A percentile compares a stretch with the other conserved stretches of the same genome.
phyloP scores from a whole-genome alignment of 1,140 invertebrate species.

The Plodia interpunctella region DNA sequence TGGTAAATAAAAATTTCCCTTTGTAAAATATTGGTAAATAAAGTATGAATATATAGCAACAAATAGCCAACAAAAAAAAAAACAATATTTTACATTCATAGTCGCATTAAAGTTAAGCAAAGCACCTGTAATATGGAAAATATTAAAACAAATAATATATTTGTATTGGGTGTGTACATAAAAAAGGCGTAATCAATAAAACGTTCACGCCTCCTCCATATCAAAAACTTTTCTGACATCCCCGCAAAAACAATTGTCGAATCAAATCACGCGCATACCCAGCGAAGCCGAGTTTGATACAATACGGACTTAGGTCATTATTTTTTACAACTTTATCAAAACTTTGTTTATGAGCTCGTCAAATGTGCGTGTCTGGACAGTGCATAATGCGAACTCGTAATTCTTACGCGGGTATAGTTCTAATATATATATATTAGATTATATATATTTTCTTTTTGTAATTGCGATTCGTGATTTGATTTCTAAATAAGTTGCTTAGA shows the following conservation, averaged over 20 bases:
- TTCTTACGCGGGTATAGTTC: neutral
- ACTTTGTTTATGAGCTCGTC: constrained; percentile 4
- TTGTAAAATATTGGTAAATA: too few species aligned
- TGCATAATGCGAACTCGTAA: neutral
- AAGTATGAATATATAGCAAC: too few species aligned
- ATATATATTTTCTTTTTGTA: neutral
- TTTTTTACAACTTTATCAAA: constrained; percentile 11
- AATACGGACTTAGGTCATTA: neutral
- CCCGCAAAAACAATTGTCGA: neutral
- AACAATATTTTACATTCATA: too few species aligned
- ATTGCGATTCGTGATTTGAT: too few species aligned
- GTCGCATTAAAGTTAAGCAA: too few species aligned
- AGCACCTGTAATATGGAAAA: too few species aligned
- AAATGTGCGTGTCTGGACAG: neutral
- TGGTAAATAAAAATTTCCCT: too few species aligned
- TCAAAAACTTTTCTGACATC: neutral
- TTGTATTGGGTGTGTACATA: too few species aligned
- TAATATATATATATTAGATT: neutral
- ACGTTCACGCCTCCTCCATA: neutral
- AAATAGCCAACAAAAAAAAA: too few species aligned
- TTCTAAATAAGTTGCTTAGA: too few species aligned
- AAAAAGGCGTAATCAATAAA: neutral
- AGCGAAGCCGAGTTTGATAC: neutral
- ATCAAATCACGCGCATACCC: constrained; percentile 8
- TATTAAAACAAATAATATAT: too few species aligned